Evolutionary conservation across 1,140 invertebrate species (phyloP), one percentile per base, ranked within the genome.

Genomic region (Bombus haemorrhoidalis): DNA sequence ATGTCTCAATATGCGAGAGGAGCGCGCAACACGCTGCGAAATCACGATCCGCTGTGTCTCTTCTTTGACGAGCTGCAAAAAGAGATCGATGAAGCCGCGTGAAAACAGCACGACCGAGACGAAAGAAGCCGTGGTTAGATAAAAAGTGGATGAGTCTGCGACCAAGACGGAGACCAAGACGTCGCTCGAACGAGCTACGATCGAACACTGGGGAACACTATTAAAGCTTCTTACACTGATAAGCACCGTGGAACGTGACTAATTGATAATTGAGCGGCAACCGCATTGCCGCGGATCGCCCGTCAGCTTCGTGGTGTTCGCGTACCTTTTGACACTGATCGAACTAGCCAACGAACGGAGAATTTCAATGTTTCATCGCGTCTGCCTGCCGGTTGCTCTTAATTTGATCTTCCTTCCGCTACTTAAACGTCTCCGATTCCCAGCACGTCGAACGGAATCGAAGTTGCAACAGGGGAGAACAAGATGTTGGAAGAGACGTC

Each of bases 251-350:
- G 72, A 89, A 91, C 82, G 84, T 81, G 80, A 90, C 91, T 90
- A 91, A 91, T 91, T 91, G 89, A 80, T 90, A 91, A 91, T 91
- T 87, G 87, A 85, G 68, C 74, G 62, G 85, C 53, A 43, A 89
- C 18, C 85, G 32, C 66, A 22, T 59, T 43, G 37, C 68, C 72
- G 41, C 18, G 75, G 41, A 73, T 83, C 73, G 81, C 66, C 62
- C 37, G 59, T 25, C 34, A 68, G 32, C 87, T 80, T 37, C 18
- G 53, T 37, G 68, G 73, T 62, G 53, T 71, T 6, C 64, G 37
- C 43, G 22, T 22, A 3, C 62, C 59, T 77, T 83, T 77, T 69
- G 43, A 83, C 74, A 68, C 62, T 73, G 73, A n/a, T 66, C 53
- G 15, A 59, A n/a, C 53, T 12, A 34, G 22, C 22, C 22, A 57